A percentile compares a stretch with the other conserved stretches of the same genome.
Evolutionary conservation across 2,797 vertebrate species (phyloP).

Genomic region (Martes flavigula): DNA sequence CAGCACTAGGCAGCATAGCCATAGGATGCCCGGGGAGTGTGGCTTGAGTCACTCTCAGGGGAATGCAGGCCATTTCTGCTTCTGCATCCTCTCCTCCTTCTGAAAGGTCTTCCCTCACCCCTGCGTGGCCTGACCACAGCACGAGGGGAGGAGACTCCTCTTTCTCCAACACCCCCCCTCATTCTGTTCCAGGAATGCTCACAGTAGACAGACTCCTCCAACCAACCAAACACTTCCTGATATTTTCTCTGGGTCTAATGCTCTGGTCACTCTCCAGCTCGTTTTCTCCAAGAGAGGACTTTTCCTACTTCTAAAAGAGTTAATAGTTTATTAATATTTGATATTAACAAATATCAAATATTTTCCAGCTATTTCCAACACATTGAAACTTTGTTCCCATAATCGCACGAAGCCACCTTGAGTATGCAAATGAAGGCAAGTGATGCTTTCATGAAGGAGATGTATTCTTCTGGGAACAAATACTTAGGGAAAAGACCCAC

Average conservation of each 20-base stretch:
- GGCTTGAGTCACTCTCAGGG: neutral
- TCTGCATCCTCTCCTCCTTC: neutral
- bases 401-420: neutral
- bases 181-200: neutral
- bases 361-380: neutral
- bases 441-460: neutral
- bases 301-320: neutral
- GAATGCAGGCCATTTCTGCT: neutral
- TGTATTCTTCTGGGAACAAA: neutral
- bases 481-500: neutral
- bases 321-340: neutral
- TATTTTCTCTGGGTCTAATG: neutral
- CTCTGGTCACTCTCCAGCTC: neutral
- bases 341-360: too few species aligned
- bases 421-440: neutral
- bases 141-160: neutral
- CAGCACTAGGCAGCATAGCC: neutral
- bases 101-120: neutral
- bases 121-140: neutral
- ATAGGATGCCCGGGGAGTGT: fast-evolving
- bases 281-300: neutral
- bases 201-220: neutral
- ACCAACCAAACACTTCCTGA: neutral
- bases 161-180: too few species aligned
- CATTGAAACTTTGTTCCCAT: too few species aligned